Evolutionary conservation across 2,888 invertebrate species (phyloP).

Genomic region (Ethmia dodecea): DNA sequence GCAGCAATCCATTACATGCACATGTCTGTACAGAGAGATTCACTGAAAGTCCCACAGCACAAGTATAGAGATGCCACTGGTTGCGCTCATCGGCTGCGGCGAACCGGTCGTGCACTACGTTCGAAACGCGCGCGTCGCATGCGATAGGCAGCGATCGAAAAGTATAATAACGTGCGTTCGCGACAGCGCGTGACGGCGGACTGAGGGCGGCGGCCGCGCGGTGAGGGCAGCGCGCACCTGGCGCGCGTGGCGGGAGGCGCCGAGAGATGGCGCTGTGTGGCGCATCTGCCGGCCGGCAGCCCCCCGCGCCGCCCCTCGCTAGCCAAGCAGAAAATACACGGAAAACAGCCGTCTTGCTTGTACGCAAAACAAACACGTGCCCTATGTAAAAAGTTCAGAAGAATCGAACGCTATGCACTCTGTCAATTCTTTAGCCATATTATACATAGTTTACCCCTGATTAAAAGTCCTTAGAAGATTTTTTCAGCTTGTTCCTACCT

Average conservation of each 20-base stretch:
- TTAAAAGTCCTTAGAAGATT: too few species aligned
- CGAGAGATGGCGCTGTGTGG: conserved; percentile 74
- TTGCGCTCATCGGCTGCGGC: conserved; percentile 62
- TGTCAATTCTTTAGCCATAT: too few species aligned
- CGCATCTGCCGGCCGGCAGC: conserved; percentile 62
- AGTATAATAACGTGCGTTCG: conserved; percentile 51
- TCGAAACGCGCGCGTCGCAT: conserved; percentile 73
- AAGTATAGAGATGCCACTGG: conserved; percentile 67
- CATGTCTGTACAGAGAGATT: conserved; percentile 67
- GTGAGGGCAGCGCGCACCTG: conserved; percentile 67
- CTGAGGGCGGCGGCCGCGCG: conserved; percentile 66
- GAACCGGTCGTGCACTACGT: conserved; percentile 73
- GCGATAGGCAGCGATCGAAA: conserved; percentile 44
- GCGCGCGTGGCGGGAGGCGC: conserved; percentile 36
- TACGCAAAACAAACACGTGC: conserved; percentile 55
- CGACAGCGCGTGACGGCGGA: conserved; percentile 71
- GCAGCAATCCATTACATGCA: conserved; percentile 75
- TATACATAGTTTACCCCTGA: conserved; percentile 31
- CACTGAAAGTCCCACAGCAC: conserved; percentile 74
- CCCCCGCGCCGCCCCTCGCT: conserved; percentile 30
- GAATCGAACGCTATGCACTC: conserved; percentile 43
- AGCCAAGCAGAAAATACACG: conserved; percentile 68
- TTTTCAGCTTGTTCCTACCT: too few species aligned
- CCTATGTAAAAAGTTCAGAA: conserved; percentile 57
- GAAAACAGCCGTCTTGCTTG: conserved; percentile 57